Conservation (phyloP, 2,113 vertebrate genomes). For the Harpagus bidentatus region DNA sequence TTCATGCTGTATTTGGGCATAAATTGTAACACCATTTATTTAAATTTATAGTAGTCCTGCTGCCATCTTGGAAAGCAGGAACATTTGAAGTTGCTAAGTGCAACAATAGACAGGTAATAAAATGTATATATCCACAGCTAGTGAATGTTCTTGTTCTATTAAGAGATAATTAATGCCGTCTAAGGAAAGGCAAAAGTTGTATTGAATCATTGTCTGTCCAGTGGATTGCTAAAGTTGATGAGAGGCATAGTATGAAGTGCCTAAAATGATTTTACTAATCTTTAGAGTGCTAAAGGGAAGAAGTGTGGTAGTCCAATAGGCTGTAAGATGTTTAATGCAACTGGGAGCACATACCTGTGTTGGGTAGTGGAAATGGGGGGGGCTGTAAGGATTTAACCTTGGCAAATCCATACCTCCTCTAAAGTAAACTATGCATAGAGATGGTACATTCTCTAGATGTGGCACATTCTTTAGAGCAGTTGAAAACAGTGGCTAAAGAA, state of each 20-base stretch:
- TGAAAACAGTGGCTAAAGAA: neutral
- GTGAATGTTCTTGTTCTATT: neutral
- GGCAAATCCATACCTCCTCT: neutral
- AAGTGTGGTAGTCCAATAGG: neutral
- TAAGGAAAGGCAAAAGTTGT: neutral
- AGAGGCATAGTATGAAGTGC: neutral
- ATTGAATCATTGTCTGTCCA: neutral
- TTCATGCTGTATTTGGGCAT: neutral
- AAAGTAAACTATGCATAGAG: neutral
- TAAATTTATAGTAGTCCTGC: neutral
- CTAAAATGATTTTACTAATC: neutral
- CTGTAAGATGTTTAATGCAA: neutral
- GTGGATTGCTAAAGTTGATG: neutral
- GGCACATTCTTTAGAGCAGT: neutral
- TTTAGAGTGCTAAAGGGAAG: neutral
- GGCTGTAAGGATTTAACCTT: neutral
- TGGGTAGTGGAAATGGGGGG: neutral
- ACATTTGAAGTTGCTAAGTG: neutral
- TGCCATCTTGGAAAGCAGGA: neutral
- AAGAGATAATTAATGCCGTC: neutral
- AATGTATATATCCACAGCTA: neutral
- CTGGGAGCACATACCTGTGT: neutral
- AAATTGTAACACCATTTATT: neutral
- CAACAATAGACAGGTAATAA: neutral
- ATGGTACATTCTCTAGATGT: too few species aligned